Evolutionary conservation across 2,888 invertebrate species (phyloP), one percentile per base, ranked within the genome.

Genomic region (Melanotus villosus): DNA sequence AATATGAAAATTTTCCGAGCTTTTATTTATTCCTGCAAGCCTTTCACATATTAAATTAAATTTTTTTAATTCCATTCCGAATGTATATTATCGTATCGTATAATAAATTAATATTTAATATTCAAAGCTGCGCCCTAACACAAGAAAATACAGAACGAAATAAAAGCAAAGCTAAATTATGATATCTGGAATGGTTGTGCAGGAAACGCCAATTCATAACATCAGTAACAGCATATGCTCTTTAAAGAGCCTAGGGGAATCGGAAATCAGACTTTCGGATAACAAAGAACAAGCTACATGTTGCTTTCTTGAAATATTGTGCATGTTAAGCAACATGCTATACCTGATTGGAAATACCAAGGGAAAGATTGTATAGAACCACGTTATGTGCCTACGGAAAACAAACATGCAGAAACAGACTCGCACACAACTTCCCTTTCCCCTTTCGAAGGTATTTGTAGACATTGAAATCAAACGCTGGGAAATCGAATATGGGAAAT

Each of bases 401-500:
- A 32, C 30, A 52, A 52, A 52, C 32, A 34, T 32, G 52, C 26
- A 26, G 32, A 18, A 7, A 32, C 32, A 30, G 26, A 26, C 18
- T 18, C 52, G n/a, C n/a, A 19, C 19, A 18, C 32, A 52, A 52
- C 32, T 23, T 23, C n/a, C 9, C 32, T 52, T 26, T 26, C 26
- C 50, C 23, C 36, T 12, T 14, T 26, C 30, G n/a, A 16, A 9
- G 56, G 38, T 36, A 56, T 56, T 56, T 56, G 56, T 21, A 19
- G 9, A 19, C 14, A 23, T 32, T 12, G 36, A 34, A 56, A 56
- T 56, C 56, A 36, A 21, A 56, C 2, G 7, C 36, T 19, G 14
- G 14, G 19, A 38, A 56, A 56, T 56, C 56, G 56, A 56, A 56
- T 12, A 52, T 52, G 36, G n/a, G 2, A 21, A 18, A 52, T 36